Base-by-base conservation (phyloP, 2,113 vertebrate genomes). In the Sisor rabdophorus region DNA sequence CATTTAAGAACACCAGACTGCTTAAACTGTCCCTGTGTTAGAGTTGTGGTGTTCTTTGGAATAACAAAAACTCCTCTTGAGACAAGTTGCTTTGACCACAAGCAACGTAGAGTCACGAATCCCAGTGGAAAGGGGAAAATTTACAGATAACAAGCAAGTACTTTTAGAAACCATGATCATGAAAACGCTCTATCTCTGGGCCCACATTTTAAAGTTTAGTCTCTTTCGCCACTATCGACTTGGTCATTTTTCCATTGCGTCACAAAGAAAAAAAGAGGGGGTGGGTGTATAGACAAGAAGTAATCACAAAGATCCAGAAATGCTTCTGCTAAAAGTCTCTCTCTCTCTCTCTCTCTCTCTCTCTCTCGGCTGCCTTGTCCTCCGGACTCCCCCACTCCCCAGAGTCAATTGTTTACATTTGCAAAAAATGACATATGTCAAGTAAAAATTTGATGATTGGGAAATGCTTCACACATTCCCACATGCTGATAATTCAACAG, bases 201-300 rank as follows among this genome's bases (percentile, higher is more conserved):
- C 26, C 40, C 56, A 71, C 53, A 76, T 71, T 64, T 54, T 65
- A 53, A 50, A 52, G 56, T 79, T 75, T 79, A 71, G 54, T 56
- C 67, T 75, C 60, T 26, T 76, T 58, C 9, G 28, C 54, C n/a
- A n/a, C 26, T 61, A 32, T 80, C 50, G 15, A 52, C 17, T 9
- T 11, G 16, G 68, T 55, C 56, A 75, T 85, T 80, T 85, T 85
- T 85, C 81, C 81, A 83, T 75, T 81, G 52, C 75, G 71, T 85
- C 81, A 82, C 47, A 40, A 59, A 67, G 58, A 24, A 75, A 48
- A 44, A 63, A 24, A 75, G 54, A 44, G 71, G 56, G 73, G 50
- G 78, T 32, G 47, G 11, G 28, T 32, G 19, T 63, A 68, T n/a
- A 54, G 53, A 58, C 52, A 47, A 54, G 47, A 47, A 52, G 44